phyloP scores from a whole-genome alignment of 1,140 invertebrate genomes.

The Nebria ingens region DNA sequence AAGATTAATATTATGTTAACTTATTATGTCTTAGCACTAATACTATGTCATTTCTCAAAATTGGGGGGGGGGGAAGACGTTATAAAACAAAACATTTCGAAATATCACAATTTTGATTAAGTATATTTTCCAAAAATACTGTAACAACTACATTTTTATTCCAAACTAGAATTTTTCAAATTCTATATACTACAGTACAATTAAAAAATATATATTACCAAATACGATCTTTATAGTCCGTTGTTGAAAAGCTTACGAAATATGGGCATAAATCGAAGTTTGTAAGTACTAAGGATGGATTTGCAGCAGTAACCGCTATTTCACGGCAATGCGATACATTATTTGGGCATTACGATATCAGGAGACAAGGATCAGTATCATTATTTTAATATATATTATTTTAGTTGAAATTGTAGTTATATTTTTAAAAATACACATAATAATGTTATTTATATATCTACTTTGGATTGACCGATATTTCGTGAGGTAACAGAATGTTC shows the following conservation, averaged over 20 bases:
- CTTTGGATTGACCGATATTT: no score
- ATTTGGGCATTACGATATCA: slow-evolving; percentile 44
- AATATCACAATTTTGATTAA: background rate
- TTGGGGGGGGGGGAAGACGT: no score
- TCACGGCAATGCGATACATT: slow-evolving; percentile 32
- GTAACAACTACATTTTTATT: background rate
- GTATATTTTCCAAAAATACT: background rate
- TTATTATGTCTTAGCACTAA: background rate
- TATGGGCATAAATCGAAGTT: slow-evolving; percentile 39
- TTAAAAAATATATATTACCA: no score
- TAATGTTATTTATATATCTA: no score
- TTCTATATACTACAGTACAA: no score
- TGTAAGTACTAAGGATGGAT: slow-evolving; percentile 36
- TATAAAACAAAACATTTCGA: no score
- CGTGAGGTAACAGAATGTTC: no score
- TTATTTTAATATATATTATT: background rate
- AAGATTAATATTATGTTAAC: background rate
- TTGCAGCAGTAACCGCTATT: slow-evolving; percentile 43
- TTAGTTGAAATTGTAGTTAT: background rate
- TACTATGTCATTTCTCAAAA: background rate
- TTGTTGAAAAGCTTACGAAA: slow-evolving; percentile 34
- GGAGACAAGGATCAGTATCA: slow-evolving; percentile 38
- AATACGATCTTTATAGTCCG: slow-evolving; percentile 31
- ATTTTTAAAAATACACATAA: background rate
- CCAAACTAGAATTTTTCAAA: no score